Percentiles rank a stretch among this genome's conserved stretches.
Conservation (phyloP, 2,888 invertebrate species). For the Thera obeliscata region DNA sequence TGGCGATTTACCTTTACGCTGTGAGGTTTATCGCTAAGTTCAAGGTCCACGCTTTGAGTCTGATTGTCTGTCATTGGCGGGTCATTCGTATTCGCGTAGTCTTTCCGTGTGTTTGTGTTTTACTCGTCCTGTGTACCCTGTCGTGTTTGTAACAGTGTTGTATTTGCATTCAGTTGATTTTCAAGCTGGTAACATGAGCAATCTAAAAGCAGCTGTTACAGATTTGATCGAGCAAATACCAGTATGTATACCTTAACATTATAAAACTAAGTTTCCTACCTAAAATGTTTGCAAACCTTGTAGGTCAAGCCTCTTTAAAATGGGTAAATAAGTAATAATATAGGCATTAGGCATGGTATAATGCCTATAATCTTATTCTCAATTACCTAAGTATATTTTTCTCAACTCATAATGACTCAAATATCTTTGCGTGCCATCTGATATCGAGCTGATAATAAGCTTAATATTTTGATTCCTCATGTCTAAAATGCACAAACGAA, state of each 20-base stretch:
- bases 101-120: constrained; percentile 30
- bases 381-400: neutral
- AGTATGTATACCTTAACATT: constrained; percentile 55
- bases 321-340: too few species aligned
- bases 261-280: neutral
- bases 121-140: constrained; percentile 12
- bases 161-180: constrained; percentile 4
- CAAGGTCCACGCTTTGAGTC: constrained; percentile 34
- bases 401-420: neutral
- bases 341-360: neutral
- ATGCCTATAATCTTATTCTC: neutral
- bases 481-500: neutral
- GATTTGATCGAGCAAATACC: constrained; percentile 56
- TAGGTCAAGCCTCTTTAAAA: too few species aligned
- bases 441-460: neutral
- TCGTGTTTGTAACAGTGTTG: neutral
- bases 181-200: constrained; percentile 55
- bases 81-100: constrained; percentile 22
- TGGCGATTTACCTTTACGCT: neutral
- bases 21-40: constrained; percentile 25
- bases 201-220: constrained; percentile 58
- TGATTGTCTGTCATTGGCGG: constrained; percentile 39
- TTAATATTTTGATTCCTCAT: neutral
- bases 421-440: neutral
- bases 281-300: too few species aligned